phyloP scores from a whole-genome alignment of 2,113 vertebrate genomes.

The Hippolais icterina region DNA sequence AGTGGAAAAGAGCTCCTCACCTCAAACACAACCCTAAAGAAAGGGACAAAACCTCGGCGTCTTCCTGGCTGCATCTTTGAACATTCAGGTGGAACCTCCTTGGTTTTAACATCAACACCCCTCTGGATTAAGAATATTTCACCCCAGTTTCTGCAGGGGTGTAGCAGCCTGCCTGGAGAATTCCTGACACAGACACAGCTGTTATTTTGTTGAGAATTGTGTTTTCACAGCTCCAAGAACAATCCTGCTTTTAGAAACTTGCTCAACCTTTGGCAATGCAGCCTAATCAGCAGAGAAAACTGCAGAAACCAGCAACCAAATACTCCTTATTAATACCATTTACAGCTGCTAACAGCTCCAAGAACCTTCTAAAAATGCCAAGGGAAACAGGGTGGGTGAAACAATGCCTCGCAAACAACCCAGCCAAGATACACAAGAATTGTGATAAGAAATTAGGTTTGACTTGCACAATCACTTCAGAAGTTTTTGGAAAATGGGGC shows the following conservation, averaged over 20 bases:
- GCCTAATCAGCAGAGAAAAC: conserved; percentile 44
- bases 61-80: background rate
- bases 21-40: background rate
- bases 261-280: conserved; percentile 53
- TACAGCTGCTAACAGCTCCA: conserved; percentile 29
- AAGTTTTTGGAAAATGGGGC: background rate
- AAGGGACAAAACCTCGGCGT: background rate
- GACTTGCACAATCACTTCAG: conserved; percentile 27
- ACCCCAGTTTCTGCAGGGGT: background rate
- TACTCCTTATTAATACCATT: conserved; percentile 22
- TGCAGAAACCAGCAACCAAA: conserved; percentile 48
- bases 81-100: background rate
- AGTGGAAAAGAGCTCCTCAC: background rate
- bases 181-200: background rate
- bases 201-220: background rate
- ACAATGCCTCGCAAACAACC: background rate
- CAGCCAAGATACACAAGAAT: conserved; percentile 15
- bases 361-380: conserved; percentile 23
- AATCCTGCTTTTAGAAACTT: conserved; percentile 59
- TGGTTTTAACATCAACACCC: background rate
- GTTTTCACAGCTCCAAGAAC: conserved; percentile 52
- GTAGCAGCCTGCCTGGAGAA: background rate
- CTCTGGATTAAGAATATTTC: background rate
- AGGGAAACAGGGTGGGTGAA: conserved; percentile 46
- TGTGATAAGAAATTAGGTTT: conserved; percentile 45